phyloP scores from a whole-genome alignment of 2,113 vertebrate genomes.

The Siniperca chuatsi region DNA sequence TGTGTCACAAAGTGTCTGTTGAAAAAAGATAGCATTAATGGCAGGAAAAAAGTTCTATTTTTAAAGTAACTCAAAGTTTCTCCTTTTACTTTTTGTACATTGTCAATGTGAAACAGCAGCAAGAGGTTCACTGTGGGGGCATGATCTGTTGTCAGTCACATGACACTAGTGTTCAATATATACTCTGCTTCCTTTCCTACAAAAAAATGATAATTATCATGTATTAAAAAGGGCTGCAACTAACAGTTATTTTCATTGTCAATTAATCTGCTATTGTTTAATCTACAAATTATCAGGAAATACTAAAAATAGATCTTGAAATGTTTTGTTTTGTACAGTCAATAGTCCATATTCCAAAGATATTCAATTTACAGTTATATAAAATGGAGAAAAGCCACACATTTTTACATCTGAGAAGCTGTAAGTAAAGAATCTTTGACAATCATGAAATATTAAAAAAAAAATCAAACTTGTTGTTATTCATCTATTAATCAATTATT shows the following conservation, averaged over 20 bases:
- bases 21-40: not conserved
- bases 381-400: not conserved
- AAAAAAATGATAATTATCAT: not conserved
- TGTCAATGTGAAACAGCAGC: not conserved
- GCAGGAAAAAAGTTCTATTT: not conserved
- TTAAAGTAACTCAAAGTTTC: not conserved
- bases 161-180: too few relatives aligned
- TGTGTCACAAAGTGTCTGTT: not conserved
- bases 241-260: not conserved
- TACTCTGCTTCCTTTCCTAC: not conserved
- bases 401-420: not conserved
- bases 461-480: too few relatives aligned
- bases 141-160: not conserved
- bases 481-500: not conserved
- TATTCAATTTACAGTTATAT: too few relatives aligned
- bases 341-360: too few relatives aligned
- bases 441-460: not conserved
- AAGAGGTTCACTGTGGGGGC: not conserved
- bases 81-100: not conserved
- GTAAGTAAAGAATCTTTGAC: not conserved
- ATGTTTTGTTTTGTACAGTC: too few relatives aligned
- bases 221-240: not conserved
- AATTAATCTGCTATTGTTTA: too few relatives aligned
- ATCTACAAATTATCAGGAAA: too few relatives aligned
- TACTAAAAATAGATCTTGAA: too few relatives aligned